Percentiles rank a stretch among this genome's conserved stretches.
These are phyloP conservation scores for Prionailurus bengalensis DNA, from an alignment of 2,113 vertebrate species.

Conservation along the genomic window DNA sequence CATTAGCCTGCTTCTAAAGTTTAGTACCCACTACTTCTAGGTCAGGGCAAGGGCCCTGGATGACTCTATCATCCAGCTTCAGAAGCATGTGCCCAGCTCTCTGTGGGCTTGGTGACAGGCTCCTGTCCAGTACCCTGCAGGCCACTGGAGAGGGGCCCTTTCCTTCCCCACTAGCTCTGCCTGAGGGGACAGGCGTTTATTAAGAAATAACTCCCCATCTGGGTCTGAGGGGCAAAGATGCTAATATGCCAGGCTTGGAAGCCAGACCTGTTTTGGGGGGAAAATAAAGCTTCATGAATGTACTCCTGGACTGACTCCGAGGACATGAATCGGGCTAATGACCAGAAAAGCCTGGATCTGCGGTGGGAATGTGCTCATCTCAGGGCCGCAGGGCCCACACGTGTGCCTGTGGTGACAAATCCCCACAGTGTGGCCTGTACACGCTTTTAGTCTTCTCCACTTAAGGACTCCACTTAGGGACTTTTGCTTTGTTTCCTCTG, in stretches of 20 bases:
- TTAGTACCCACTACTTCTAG: background rate
- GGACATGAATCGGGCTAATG: background rate
- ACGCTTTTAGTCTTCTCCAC: background rate
- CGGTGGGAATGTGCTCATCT: background rate
- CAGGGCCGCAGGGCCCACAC: background rate
- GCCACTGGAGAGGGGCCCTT: background rate
- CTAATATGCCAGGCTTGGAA: background rate
- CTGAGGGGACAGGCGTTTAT: background rate
- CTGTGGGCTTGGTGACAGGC: too few relatives aligned
- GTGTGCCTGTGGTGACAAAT: background rate
- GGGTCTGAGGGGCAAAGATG: background rate
- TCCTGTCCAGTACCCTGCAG: background rate
- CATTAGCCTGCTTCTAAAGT: background rate
- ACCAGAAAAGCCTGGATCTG: background rate
- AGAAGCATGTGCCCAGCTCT: background rate
- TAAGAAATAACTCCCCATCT: background rate
- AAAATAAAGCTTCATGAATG: background rate
- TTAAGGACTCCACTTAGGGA: background rate
- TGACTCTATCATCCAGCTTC: background rate
- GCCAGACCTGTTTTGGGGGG: background rate
- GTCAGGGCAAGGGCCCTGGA: background rate
- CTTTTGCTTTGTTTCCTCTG: background rate
- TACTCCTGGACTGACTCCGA: background rate
- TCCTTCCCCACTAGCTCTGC: background rate
- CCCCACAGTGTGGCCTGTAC: background rate